phyloP scores from a whole-genome alignment of 2,888 invertebrate genomes.

The Meiosimyza decipiens region DNA sequence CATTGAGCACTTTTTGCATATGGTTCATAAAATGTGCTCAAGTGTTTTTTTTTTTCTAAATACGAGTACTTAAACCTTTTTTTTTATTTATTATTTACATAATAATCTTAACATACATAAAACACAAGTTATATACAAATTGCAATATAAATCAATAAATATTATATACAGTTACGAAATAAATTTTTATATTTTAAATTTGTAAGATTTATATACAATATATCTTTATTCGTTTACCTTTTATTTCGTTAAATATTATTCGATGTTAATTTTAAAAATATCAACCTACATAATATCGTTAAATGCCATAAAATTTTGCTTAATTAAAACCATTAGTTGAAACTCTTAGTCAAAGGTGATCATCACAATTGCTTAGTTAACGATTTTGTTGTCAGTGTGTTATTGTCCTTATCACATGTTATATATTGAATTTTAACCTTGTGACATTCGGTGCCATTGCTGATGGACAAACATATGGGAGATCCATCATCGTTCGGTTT shows the following conservation, averaged over 20 bases:
- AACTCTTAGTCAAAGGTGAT: background rate
- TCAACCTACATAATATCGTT: background rate
- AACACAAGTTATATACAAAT: too few species aligned
- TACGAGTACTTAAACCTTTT: background rate
- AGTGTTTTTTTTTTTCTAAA: background rate
- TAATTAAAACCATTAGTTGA: too few species aligned
- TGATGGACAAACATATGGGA: slow-evolving; percentile 55
- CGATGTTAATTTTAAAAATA: slow-evolving; percentile 36
- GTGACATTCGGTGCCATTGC: slow-evolving; percentile 50
- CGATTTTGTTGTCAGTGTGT: slow-evolving; percentile 38
- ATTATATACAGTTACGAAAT: slow-evolving; percentile 23
- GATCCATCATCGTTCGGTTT: slow-evolving; percentile 50
- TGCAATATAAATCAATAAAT: background rate
- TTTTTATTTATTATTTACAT: background rate
- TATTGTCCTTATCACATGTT: slow-evolving; percentile 62
- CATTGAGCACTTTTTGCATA: too few species aligned
- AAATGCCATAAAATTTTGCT: too few species aligned
- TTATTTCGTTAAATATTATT: slow-evolving; percentile 30
- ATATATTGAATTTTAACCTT: slow-evolving; percentile 59
- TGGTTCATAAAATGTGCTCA: background rate
- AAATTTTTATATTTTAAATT: background rate
- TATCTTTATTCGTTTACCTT: slow-evolving; percentile 11
- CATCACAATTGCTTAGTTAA: slow-evolving; percentile 21
- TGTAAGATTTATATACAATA: background rate
- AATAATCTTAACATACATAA: too few species aligned